phyloP scores from a whole-genome alignment of 2,797 vertebrate species.

The Sciurus vulgaris region DNA sequence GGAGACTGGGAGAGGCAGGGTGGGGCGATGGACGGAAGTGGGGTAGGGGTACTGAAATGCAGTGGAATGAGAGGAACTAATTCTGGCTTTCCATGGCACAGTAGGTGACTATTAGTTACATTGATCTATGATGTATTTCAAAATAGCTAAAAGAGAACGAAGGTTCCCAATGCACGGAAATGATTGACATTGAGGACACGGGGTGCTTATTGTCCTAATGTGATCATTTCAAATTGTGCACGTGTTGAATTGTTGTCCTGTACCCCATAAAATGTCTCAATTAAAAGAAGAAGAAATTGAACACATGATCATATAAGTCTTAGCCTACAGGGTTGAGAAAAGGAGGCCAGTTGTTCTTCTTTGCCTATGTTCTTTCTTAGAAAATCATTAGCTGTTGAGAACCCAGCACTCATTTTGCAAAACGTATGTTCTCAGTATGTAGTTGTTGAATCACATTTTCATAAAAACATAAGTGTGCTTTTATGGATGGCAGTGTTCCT shows the following conservation, averaged over 20 bases:
- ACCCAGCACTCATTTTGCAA: background rate
- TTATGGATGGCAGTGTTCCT: background rate
- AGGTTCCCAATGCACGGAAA: background rate
- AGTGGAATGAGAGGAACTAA: background rate
- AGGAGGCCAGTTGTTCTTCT: background rate
- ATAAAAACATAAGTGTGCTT: background rate
- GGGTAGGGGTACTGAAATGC: background rate
- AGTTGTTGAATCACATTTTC: conserved; percentile 7
- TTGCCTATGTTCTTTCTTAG: background rate
- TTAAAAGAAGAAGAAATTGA: background rate
- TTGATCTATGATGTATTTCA: background rate
- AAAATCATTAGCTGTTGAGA: conserved; percentile 6
- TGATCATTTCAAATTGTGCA: background rate
- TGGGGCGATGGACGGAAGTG: no score
- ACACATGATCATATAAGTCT: background rate
- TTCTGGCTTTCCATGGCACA: background rate
- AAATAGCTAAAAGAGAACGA: background rate
- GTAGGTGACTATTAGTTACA: background rate
- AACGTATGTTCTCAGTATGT: background rate
- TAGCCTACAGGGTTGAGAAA: background rate
- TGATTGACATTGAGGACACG: background rate
- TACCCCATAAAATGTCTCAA: background rate
- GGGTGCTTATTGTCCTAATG: background rate
- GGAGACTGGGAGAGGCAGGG: no score
- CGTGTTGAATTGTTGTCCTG: background rate